Conservation (phyloP, 2,888 invertebrate species). For the Tethea ocularis region DNA sequence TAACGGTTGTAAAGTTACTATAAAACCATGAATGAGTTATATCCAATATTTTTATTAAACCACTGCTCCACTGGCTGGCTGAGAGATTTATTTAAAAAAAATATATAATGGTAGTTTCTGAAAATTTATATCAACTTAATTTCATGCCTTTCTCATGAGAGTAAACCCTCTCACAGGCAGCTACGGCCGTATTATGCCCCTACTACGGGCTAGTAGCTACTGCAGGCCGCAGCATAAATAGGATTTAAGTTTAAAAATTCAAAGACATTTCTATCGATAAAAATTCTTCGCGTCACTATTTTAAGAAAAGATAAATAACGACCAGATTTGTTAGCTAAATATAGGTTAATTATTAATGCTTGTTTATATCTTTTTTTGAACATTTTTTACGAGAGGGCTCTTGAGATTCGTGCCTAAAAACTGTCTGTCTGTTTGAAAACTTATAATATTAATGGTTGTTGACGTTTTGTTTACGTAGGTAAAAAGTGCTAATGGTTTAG, state of each 20-base stretch:
- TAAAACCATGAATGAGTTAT: no score
- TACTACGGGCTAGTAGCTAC: no score
- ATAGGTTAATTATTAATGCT: conserved; percentile 43
- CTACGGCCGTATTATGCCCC: no score
- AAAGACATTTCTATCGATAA: conserved; percentile 14
- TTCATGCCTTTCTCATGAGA: no score
- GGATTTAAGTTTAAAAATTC: background rate
- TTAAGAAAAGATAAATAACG: conserved; percentile 23
- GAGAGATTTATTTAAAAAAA: no score
- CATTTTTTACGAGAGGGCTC: conserved; percentile 33
- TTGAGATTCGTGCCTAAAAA: conserved; percentile 26
- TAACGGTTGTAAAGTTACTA: no score
- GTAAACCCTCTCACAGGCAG: no score
- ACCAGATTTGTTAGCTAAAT: conserved; percentile 41
- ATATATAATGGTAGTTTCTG: no score
- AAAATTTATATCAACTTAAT: no score
- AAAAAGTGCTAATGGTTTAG: conserved; percentile 43
- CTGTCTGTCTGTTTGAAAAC: conserved; percentile 39
- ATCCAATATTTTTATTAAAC: no score
- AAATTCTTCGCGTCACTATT: conserved; percentile 19
- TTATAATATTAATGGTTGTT: conserved; percentile 49
- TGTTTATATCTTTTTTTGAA: conserved; percentile 36
- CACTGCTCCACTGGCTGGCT: no score
- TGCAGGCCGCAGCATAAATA: no score
- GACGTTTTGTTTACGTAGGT: conserved; percentile 39